Evolutionary conservation across 1,140 invertebrate species (phyloP).

Genomic region (Heliconius congener): DNA sequence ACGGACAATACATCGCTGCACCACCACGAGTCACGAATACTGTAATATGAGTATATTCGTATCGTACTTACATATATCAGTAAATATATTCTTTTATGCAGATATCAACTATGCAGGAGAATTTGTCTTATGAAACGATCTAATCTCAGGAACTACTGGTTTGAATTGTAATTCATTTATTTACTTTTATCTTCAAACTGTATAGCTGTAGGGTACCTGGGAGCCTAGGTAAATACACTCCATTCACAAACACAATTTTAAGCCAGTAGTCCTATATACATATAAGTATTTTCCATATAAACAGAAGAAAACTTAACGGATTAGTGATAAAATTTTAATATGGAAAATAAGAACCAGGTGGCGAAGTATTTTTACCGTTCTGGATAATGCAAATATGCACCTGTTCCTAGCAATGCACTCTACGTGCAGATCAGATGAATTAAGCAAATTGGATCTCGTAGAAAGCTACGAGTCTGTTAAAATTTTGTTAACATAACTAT

Average conservation of each 20-base stretch:
- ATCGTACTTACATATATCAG: too few species aligned
- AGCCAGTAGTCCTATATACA: too few species aligned
- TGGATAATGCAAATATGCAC: conserved; percentile 15
- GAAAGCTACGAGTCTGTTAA: neutral
- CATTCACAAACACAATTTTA: too few species aligned
- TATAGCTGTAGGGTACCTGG: neutral
- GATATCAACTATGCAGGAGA: too few species aligned
- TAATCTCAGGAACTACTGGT: too few species aligned
- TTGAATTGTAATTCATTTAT: neutral
- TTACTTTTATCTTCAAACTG: neutral
- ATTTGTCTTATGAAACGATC: too few species aligned
- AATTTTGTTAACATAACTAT: neutral
- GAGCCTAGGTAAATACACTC: neutral
- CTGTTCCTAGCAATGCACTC: conserved; percentile 14
- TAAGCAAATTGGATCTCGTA: conserved; percentile 7
- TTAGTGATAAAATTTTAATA: conserved; percentile 9
- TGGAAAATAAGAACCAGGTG: conserved; percentile 1
- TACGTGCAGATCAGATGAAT: conserved; percentile 15
- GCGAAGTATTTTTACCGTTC: conserved; percentile 3
- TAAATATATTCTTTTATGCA: too few species aligned
- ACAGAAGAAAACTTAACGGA: neutral
- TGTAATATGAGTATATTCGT: too few species aligned
- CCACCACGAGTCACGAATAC: too few species aligned
- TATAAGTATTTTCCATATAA: neutral
- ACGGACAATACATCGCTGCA: too few species aligned